Percentiles rank a stretch among this genome's conserved stretches.
phyloP scores from a whole-genome alignment of 2,113 vertebrate species.

The Halichoeres trimaculatus region DNA sequence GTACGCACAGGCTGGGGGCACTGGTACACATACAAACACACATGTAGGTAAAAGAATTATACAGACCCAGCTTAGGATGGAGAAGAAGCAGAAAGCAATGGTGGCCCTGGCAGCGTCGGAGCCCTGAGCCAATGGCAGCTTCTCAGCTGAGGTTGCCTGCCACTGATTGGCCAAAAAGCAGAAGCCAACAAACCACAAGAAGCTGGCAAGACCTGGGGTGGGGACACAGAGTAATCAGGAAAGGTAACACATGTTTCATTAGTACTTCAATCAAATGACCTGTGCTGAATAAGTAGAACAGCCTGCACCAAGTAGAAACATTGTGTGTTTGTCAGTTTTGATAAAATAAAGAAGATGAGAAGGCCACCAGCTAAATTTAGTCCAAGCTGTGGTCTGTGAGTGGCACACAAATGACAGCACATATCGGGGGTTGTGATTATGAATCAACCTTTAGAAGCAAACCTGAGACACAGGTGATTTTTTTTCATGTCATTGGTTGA shows the following conservation, averaged over 20 bases:
- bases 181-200: constrained; percentile 85
- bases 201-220: constrained; percentile 71
- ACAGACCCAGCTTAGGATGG: constrained; percentile 92
- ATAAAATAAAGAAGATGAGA: too few species aligned
- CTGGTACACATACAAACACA: constrained; percentile 5
- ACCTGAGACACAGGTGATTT: too few species aligned
- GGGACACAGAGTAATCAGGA: constrained; percentile 1
- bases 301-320: too few species aligned
- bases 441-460: too few species aligned
- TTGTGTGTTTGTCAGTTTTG: too few species aligned
- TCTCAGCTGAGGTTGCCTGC: constrained; percentile 79
- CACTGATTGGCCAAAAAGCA: constrained; percentile 86
- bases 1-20: not conserved
- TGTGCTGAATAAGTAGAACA: too few species aligned
- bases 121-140: constrained; percentile 84
- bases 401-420: too few species aligned
- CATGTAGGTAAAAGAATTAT: constrained; percentile 8
- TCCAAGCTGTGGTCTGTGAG: too few species aligned
- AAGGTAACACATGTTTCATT: too few species aligned
- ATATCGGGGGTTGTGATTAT: too few species aligned
- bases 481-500: not conserved
- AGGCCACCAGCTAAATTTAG: too few species aligned
- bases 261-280: not conserved
- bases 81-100: constrained; percentile 90
- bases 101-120: constrained; percentile 90